phyloP scores from a whole-genome alignment of 2,888 invertebrate genomes.

The Amblyteles armatorius region DNA sequence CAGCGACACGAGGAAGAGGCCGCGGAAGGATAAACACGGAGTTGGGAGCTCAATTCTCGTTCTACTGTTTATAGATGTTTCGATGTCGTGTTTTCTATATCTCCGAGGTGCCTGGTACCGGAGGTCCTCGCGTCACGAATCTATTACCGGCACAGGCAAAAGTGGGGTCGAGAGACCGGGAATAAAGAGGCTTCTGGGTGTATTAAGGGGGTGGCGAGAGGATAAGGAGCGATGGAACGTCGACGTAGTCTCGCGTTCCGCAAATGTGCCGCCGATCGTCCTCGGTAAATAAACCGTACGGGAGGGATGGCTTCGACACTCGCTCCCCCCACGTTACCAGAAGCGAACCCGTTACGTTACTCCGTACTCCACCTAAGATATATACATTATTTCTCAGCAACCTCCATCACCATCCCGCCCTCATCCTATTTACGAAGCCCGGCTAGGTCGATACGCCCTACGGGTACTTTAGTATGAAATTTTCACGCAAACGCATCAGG shows the following conservation, averaged over 20 bases:
- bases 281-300: constrained; percentile 73
- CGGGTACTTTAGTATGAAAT: constrained; percentile 59
- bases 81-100: constrained; percentile 63
- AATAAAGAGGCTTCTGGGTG: constrained; percentile 36
- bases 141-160: constrained; percentile 50
- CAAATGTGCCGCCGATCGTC: constrained; percentile 75
- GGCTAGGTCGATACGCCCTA: constrained; percentile 20
- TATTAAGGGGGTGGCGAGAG: constrained; percentile 43
- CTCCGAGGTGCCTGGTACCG: constrained; percentile 62
- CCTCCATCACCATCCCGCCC: constrained; percentile 12
- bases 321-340: constrained; percentile 13
- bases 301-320: constrained; percentile 32
- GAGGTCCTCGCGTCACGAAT: constrained; percentile 50
- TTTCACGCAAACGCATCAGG: constrained; percentile 63
- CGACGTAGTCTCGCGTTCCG: constrained; percentile 70
- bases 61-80: constrained; percentile 46
- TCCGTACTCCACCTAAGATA: constrained; percentile 5
- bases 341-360: constrained; percentile 22
- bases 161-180: constrained; percentile 24
- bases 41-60: not conserved
- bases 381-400: constrained; percentile 35
- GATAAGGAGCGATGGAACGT: constrained; percentile 53
- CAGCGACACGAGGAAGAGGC: not conserved
- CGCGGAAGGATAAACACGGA: not conserved
- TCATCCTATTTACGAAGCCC: constrained; percentile 44